Conservation (phyloP, 2,113 vertebrate species). For the Phrynocephalus versicolor region DNA sequence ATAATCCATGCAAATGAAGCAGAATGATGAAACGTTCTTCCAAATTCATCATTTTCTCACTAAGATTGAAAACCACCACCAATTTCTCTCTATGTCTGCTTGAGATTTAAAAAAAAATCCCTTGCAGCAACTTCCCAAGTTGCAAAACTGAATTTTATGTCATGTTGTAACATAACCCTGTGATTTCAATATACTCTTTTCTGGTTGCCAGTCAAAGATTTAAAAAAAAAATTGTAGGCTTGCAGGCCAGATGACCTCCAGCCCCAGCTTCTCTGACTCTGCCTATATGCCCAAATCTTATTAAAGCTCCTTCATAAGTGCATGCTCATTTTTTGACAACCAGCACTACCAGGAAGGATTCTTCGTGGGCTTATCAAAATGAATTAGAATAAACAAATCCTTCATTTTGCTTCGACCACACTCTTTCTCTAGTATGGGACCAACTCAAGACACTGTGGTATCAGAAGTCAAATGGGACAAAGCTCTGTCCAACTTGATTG, state of each 20-base stretch:
- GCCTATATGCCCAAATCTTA: too few species aligned
- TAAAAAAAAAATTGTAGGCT: too few species aligned
- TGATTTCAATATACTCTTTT: too few species aligned
- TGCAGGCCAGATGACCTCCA: not conserved
- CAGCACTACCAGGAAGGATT: too few species aligned
- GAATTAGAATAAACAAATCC: not conserved
- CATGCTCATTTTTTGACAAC: not conserved
- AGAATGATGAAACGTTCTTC: not conserved
- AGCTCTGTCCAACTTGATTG: not conserved
- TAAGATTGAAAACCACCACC: not conserved
- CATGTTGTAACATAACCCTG: not conserved
- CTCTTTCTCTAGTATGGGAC: not conserved
- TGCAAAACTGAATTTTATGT: not conserved
- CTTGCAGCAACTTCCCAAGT: too few species aligned
- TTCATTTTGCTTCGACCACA: not conserved
- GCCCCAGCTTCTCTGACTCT: not conserved
- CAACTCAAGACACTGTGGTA: too few species aligned
- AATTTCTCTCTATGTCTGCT: not conserved
- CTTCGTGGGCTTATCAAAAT: not conserved
- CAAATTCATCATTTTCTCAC: not conserved
- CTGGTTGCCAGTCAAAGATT: too few species aligned
- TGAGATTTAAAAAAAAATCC: too few species aligned
- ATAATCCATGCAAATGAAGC: not conserved
- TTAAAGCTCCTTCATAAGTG: not conserved
- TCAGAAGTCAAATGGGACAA: not conserved